A percentile compares a stretch with the other conserved stretches of the same genome.
Evolutionary conservation across 2,888 invertebrate species (phyloP).

Genomic region (Ochropleura plecta): DNA sequence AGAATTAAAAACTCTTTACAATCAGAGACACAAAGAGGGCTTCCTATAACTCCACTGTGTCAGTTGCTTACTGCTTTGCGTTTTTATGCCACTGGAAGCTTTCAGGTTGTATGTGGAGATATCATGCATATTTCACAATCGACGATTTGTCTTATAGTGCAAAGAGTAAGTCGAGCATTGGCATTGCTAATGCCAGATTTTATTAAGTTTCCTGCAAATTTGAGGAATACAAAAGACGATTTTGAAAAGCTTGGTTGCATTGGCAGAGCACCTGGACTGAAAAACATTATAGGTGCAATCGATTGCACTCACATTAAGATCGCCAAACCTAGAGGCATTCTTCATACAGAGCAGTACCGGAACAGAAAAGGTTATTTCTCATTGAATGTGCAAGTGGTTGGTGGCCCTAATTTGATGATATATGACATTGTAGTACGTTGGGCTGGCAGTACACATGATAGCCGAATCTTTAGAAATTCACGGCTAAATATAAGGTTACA

Average conservation of each 20-base stretch:
- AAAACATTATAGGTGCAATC: background rate
- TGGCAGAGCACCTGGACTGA: background rate
- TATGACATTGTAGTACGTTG: constrained; percentile 7
- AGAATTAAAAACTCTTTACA: background rate
- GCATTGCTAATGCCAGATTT: background rate
- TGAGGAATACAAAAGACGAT: background rate
- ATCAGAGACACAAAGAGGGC: constrained; percentile 9
- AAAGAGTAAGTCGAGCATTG: constrained; percentile 2
- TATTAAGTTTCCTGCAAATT: constrained; percentile 1
- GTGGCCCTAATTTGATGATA: too few species aligned
- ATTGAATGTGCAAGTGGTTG: too few species aligned
- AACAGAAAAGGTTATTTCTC: constrained; percentile 1
- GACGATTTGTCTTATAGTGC: background rate
- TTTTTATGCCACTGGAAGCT: constrained; percentile 17
- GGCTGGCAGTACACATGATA: constrained; percentile 17
- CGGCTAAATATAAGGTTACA: too few species aligned
- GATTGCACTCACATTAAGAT: constrained; percentile 7
- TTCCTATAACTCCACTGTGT: constrained; percentile 13
- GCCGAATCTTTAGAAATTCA: background rate
- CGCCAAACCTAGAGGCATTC: background rate
- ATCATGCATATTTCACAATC: constrained; percentile 9
- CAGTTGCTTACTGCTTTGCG: constrained; percentile 12
- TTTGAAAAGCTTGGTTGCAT: constrained; percentile 7
- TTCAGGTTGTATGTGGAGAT: constrained; percentile 13
- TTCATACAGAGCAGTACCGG: constrained; percentile 9